Evolutionary conservation across 2,888 invertebrate species (phyloP).

Genomic region (Dynastes grantii): DNA sequence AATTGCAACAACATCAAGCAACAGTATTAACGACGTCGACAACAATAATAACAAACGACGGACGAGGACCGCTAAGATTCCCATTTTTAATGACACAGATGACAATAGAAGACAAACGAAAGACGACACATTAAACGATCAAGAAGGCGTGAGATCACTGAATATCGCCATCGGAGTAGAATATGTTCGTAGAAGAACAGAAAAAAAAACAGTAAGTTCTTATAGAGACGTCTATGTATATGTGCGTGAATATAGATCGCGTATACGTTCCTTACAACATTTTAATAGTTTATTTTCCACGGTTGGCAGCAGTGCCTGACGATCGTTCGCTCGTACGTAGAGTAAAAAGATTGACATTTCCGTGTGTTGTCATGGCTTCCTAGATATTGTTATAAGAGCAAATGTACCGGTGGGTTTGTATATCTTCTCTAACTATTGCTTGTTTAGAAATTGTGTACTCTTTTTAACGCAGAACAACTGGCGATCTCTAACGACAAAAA

Average conservation of each 20-base stretch:
- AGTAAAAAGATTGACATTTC: constrained; percentile 40
- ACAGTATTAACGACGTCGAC: neutral
- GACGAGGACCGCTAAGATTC: constrained; percentile 35
- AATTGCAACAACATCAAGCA: constrained; percentile 8
- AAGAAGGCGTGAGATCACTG: constrained; percentile 44
- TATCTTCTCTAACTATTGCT: constrained; percentile 6
- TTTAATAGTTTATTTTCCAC: constrained; percentile 47
- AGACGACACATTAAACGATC: constrained; percentile 41
- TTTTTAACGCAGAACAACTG: no score
- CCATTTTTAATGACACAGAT: constrained; percentile 40
- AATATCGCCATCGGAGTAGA: constrained; percentile 27
- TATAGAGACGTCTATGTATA: neutral
- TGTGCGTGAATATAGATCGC: constrained; percentile 22
- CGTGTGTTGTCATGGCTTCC: constrained; percentile 42
- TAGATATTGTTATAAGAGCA: constrained; percentile 40
- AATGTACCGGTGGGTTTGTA: constrained; percentile 34
- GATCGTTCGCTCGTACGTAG: constrained; percentile 25
- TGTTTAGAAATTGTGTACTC: neutral
- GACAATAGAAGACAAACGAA: constrained; percentile 38
- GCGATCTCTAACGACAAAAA: no score
- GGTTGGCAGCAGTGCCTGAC: constrained; percentile 44
- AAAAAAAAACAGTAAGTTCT: constrained; percentile 13
- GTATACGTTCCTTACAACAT: constrained; percentile 15
- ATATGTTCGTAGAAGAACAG: neutral
- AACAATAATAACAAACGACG: constrained; percentile 23